Percentiles rank a stretch among this genome's conserved stretches.
These are phyloP conservation scores for Therioaphis trifolii DNA, from an alignment of 2,888 invertebrate species.

Conservation along the genomic window DNA sequence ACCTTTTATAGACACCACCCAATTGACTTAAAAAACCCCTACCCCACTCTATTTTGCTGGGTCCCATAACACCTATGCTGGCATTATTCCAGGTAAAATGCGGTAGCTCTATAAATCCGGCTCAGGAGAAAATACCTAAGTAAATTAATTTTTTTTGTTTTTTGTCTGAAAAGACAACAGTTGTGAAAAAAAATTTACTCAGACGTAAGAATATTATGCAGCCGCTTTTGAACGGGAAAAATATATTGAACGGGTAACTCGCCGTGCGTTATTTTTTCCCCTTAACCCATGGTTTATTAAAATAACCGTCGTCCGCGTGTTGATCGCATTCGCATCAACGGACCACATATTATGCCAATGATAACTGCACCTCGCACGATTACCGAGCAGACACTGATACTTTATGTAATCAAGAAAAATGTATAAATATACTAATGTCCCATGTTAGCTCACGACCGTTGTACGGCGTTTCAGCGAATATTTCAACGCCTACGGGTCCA, in stretches of 20 bases:
- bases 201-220: neutral
- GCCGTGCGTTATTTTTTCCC: too few species aligned
- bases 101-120: constrained; percentile 31
- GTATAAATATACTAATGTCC: constrained; percentile 49
- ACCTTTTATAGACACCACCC: constrained; percentile 62
- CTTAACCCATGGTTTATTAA: neutral
- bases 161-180: neutral
- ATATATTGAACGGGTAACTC: too few species aligned
- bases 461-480: constrained; percentile 42
- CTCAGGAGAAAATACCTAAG: constrained; percentile 24
- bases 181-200: neutral
- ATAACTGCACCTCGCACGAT: neutral
- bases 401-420: constrained; percentile 26
- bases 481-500: constrained; percentile 55
- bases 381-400: constrained; percentile 33
- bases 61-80: constrained; percentile 50
- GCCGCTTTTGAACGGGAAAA: neutral
- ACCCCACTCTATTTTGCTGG: constrained; percentile 31
- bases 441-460: constrained; percentile 37
- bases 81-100: constrained; percentile 38
- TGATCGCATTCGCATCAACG: neutral
- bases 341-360: neutral
- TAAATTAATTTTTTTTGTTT: constrained; percentile 13
- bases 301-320: neutral
- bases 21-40: constrained; percentile 31